phyloP scores from a whole-genome alignment of 2,888 invertebrate species.

The Philereme vetulata region DNA sequence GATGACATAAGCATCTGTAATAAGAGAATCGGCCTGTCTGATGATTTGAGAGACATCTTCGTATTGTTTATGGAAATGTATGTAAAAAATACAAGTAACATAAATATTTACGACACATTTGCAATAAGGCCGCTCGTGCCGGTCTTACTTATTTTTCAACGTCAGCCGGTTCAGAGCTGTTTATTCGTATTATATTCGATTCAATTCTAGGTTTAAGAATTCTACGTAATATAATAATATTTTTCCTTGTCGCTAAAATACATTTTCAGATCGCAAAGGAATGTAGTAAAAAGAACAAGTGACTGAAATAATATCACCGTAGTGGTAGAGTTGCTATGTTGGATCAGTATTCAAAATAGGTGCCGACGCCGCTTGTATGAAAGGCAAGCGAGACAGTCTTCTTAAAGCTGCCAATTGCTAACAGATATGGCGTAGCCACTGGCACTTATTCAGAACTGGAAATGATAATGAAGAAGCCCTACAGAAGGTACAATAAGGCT shows the following conservation, averaged over 20 bases:
- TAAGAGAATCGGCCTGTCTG: constrained; percentile 35
- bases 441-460: constrained; percentile 18
- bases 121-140: constrained; percentile 57
- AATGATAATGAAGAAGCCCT: constrained; percentile 18
- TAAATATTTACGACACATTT: constrained; percentile 68
- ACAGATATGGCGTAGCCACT: constrained; percentile 2
- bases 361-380: too few species aligned
- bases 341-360: too few species aligned
- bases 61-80: constrained; percentile 45
- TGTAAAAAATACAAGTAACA: constrained; percentile 53
- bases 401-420: neutral
- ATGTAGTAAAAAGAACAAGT: neutral
- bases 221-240: too few species aligned
- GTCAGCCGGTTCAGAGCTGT: constrained; percentile 56
- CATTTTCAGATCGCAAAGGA: neutral
- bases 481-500: constrained; percentile 9
- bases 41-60: constrained; percentile 44
- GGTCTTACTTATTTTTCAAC: constrained; percentile 67
- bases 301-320: neutral
- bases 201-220: constrained; percentile 39
- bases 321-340: neutral
- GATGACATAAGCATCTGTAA: constrained; percentile 37
- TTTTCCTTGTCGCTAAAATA: too few species aligned
- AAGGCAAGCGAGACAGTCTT: too few species aligned
- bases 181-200: constrained; percentile 35